Evolutionary conservation across 2,888 invertebrate genomes (phyloP).

Genomic region (Mythimna vitellina): DNA sequence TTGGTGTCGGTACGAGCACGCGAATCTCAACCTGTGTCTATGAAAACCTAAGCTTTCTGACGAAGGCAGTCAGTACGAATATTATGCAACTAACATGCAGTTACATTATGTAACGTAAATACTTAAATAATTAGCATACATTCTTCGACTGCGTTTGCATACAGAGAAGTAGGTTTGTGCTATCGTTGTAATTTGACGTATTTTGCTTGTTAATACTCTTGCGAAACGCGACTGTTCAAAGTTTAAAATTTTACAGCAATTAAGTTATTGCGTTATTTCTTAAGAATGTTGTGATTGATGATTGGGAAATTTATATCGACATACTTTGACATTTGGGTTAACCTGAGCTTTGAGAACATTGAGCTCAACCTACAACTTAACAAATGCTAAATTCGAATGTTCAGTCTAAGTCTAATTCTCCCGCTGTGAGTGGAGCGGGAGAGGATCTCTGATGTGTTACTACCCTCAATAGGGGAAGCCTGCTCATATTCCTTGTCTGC

Average conservation of each 20-base stretch:
- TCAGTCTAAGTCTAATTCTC: no score
- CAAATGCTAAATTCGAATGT: background rate
- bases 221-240: slow-evolving; percentile 9
- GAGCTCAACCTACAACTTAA: background rate
- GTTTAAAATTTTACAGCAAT: slow-evolving; percentile 22
- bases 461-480: no score
- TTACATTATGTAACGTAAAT: slow-evolving; percentile 29
- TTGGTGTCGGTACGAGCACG: slow-evolving; percentile 14
- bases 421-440: no score
- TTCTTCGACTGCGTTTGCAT: slow-evolving; percentile 20
- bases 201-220: slow-evolving; percentile 10
- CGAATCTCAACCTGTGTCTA: background rate
- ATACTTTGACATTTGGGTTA: slow-evolving; percentile 4
- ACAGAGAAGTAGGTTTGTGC: slow-evolving; percentile 25
- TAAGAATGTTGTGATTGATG: background rate
- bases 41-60: background rate
- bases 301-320: slow-evolving; percentile 1
- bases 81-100: slow-evolving; percentile 26
- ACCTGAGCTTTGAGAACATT: background rate
- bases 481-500: no score
- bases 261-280: background rate
- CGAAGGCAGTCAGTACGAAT: slow-evolving; percentile 7
- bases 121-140: slow-evolving; percentile 27
- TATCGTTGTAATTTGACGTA: slow-evolving; percentile 27
- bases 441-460: no score